Percentiles rank a stretch among this genome's conserved stretches.
phyloP scores from a whole-genome alignment of 2,797 vertebrate species.

The Notamacropus eugenii region DNA sequence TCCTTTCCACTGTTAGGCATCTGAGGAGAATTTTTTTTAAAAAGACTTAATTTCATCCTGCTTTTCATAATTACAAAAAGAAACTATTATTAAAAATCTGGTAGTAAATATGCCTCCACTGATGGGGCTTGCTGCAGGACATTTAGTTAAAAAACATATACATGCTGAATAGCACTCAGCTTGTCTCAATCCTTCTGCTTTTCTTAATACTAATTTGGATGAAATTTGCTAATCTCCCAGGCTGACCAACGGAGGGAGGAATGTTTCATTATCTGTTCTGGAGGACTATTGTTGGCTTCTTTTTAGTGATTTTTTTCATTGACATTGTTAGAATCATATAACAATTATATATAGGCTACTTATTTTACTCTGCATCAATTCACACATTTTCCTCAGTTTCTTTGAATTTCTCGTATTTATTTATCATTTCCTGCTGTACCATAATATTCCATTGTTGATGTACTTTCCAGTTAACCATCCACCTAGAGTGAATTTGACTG shows the following conservation, averaged over 20 bases:
- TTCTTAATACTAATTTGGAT: conserved; percentile 89
- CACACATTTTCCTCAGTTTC: background rate
- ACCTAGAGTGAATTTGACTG: background rate
- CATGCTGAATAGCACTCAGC: conserved; percentile 82
- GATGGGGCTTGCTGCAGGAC: conserved; percentile 71
- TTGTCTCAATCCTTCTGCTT: conserved; percentile 80
- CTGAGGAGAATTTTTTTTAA: background rate
- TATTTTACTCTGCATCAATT: background rate
- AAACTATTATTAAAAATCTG: conserved; percentile 82
- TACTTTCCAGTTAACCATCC: background rate
- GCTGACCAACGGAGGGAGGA: conserved; percentile 83
- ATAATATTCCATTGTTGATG: conserved; percentile 18
- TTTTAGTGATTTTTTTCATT: conserved; percentile 48
- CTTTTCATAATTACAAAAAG: conserved; percentile 81
- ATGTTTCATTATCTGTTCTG: conserved; percentile 83
- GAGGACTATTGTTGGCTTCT: conserved; percentile 75
- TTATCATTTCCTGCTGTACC: background rate
- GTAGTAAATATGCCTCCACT: conserved; percentile 79
- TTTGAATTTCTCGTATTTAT: background rate
- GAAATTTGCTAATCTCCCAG: conserved; percentile 87
- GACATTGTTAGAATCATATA: background rate
- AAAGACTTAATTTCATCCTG: conserved; percentile 76
- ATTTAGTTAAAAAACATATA: conserved; percentile 78
- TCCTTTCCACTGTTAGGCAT: conserved; percentile 28
- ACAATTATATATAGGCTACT: background rate